Evolutionary conservation across 2,797 vertebrate species (phyloP).

Genomic region (Acomys russatus): DNA sequence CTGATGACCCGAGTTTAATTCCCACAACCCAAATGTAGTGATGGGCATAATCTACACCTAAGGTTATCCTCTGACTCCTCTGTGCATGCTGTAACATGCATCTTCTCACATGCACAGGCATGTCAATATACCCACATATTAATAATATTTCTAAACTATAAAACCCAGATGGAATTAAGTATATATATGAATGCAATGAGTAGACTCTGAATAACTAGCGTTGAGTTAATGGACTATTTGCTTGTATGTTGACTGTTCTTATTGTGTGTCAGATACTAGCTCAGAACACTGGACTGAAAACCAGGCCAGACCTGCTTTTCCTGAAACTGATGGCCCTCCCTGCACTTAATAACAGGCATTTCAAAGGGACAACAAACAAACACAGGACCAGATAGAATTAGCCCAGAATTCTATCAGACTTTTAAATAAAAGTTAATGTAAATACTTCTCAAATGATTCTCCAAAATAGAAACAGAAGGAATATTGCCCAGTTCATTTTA

Average conservation of each 20-base stretch:
- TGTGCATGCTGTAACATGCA: neutral
- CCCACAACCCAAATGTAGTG: neutral
- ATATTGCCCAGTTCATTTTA: neutral
- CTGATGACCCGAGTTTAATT: neutral
- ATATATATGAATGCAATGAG: neutral
- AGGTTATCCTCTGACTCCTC: neutral
- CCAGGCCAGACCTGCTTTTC: neutral
- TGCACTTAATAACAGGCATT: neutral
- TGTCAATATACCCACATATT: neutral
- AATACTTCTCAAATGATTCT: neutral
- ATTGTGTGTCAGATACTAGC: neutral
- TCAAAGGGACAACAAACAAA: neutral
- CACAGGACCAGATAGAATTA: neutral
- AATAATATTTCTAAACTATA: neutral
- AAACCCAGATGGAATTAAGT: neutral
- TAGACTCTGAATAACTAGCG: slow-evolving; percentile 38
- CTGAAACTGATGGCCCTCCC: neutral
- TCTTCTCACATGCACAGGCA: accelerated
- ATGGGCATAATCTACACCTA: neutral
- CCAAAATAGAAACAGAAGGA: neutral
- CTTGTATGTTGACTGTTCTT: neutral
- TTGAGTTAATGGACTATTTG: neutral
- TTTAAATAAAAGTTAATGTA: neutral
- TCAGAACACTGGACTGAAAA: neutral
- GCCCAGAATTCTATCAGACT: neutral